These are phyloP conservation scores for Brachionus sp. DNA, from an alignment of 1,140 invertebrate species.

Conservation along the genomic window DNA sequence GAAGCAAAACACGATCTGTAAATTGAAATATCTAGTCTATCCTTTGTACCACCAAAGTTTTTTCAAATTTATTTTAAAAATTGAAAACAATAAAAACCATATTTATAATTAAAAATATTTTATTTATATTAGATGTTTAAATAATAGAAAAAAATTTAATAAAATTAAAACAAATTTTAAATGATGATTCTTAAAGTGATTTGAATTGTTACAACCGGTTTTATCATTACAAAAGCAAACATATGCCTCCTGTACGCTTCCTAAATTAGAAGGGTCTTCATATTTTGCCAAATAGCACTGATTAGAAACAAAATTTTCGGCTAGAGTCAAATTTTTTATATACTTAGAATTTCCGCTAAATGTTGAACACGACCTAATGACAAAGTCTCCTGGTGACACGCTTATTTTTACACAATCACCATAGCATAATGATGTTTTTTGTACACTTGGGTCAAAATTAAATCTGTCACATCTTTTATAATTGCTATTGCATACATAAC, in stretches of 20 bases:
- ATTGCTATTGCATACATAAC: slow-evolving; percentile 38
- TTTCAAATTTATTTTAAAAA: neutral
- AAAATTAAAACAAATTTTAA: neutral
- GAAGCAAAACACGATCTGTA: too few species aligned
- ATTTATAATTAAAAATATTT: neutral
- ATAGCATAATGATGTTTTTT: slow-evolving; percentile 14
- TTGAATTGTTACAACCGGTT: slow-evolving; percentile 29
- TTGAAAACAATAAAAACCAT: neutral
- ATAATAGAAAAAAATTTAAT: neutral
- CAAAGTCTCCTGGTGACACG: slow-evolving; percentile 16
- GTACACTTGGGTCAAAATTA: slow-evolving; percentile 15
- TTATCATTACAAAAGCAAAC: slow-evolving; percentile 39
- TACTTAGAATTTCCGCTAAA: slow-evolving; percentile 17
- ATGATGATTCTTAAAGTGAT: neutral
- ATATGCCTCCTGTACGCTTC: neutral
- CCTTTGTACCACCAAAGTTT: too few species aligned
- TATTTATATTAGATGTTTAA: neutral
- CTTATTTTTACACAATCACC: slow-evolving; percentile 21
- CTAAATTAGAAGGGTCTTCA: neutral
- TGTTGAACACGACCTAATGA: slow-evolving; percentile 37
- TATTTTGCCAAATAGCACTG: slow-evolving; percentile 18
- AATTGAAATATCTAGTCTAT: too few species aligned
- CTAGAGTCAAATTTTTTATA: neutral
- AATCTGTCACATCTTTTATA: neutral
- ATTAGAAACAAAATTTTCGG: neutral